A percentile compares a stretch with the other conserved stretches of the same genome.
These are phyloP conservation scores for Opisthocomus hoazin DNA, from an alignment of 2,113 vertebrate species.

Conservation along the genomic window DNA sequence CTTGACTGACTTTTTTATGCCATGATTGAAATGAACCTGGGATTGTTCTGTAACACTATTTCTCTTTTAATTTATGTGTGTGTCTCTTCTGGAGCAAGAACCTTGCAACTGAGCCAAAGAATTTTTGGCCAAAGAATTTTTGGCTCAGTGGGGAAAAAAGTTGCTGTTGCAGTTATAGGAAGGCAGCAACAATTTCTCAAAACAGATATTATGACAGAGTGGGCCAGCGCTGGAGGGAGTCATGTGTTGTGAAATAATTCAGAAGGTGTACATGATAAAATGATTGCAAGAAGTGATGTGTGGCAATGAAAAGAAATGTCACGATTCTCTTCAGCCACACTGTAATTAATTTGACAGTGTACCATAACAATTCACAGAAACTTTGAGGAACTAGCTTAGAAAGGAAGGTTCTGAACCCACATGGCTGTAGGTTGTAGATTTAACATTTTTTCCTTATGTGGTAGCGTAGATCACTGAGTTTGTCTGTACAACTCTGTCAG, in stretches of 20 bases:
- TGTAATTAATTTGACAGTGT: neutral
- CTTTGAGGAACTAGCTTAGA: neutral
- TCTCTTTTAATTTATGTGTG: neutral
- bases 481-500: neutral
- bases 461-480: neutral
- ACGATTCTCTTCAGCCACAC: neutral
- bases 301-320: neutral
- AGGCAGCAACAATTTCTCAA: neutral
- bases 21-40: neutral
- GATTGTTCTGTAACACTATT: neutral
- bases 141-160: neutral
- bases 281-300: neutral
- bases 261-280: neutral
- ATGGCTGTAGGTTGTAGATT: neutral
- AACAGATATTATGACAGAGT: neutral
- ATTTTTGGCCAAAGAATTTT: neutral
- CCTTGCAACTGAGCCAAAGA: neutral
- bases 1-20: neutral
- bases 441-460: neutral
- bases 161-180: neutral
- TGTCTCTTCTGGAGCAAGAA: neutral
- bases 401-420: neutral
- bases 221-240: neutral
- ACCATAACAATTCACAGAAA: neutral
- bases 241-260: neutral